These are phyloP conservation scores for Oenanthe melanoleuca DNA, from an alignment of 2,113 vertebrate genomes.

Conservation along the genomic window DNA sequence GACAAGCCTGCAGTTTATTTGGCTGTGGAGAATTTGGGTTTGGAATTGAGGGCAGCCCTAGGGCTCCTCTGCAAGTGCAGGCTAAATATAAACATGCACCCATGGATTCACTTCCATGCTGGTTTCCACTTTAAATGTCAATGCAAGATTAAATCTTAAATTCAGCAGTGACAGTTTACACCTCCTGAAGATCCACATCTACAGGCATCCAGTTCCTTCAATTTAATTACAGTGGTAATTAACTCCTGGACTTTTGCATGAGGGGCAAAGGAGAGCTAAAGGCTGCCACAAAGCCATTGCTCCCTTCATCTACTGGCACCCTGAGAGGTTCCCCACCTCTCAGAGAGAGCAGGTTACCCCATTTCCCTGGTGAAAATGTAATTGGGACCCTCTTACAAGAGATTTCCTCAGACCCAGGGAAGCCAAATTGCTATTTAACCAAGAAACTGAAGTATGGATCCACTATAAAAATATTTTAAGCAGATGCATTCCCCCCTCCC, in stretches of 20 bases:
- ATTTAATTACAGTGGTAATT: neutral
- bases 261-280: neutral
- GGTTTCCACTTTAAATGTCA: slow-evolving; percentile 14
- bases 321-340: rapidly evolving
- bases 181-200: neutral
- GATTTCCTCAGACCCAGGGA: neutral
- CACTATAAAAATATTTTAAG: neutral
- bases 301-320: neutral
- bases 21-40: neutral
- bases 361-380: neutral
- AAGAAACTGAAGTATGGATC: neutral
- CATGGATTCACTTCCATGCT: neutral
- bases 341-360: neutral
- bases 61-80: neutral
- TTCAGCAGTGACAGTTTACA: neutral
- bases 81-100: slow-evolving; percentile 48
- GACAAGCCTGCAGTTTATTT: neutral
- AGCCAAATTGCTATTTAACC: neutral
- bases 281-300: neutral
- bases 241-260: neutral
- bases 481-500: neutral
- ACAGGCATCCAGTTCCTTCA: neutral
- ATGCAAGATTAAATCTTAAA: neutral
- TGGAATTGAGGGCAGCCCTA: slow-evolving; percentile 30
- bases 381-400: neutral